A percentile compares a stretch with the other conserved stretches of the same genome.
Evolutionary conservation across 2,797 vertebrate genomes (phyloP).

Genomic region (Poecile montanus): DNA sequence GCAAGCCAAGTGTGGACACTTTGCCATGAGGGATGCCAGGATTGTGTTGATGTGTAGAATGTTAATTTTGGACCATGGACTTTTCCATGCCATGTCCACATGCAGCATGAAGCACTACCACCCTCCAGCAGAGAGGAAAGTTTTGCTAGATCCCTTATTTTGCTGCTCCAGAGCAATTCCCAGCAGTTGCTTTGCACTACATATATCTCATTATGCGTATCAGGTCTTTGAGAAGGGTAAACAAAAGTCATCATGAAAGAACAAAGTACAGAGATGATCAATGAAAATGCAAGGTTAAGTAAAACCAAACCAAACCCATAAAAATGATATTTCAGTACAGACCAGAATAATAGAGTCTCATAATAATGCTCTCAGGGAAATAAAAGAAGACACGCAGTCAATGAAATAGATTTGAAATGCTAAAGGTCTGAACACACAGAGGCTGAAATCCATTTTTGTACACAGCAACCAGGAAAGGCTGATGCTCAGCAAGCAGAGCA

Average conservation of each 20-base stretch:
- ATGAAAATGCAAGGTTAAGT: slow-evolving; percentile 21
- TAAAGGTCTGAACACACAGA: not conserved
- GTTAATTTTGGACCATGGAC: not conserved
- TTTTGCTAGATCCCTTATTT: not conserved
- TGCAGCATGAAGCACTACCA: not conserved
- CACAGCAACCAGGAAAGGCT: not conserved
- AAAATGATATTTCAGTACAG: not conserved
- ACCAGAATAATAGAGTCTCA: not conserved
- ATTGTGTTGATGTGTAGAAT: not conserved
- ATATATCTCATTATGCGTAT: not conserved
- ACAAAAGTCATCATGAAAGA: not conserved
- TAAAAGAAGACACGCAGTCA: not conserved
- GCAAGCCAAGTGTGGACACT: not conserved
- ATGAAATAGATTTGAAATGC: slow-evolving; percentile 34
- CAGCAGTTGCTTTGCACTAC: not conserved
- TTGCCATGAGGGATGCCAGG: not conserved
- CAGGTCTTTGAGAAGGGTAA: not conserved
- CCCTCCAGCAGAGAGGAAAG: not conserved
- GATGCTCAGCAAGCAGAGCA: not conserved
- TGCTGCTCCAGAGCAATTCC: not conserved
- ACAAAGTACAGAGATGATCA: not conserved
- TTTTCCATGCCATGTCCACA: not conserved
- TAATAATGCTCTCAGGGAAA: slow-evolving; percentile 31
- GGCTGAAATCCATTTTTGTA: not conserved
- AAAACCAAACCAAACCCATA: not conserved